Evolutionary conservation across 2,888 invertebrate genomes (phyloP), one percentile per base, ranked within the genome.

Genomic region (Brachyptera risi): DNA sequence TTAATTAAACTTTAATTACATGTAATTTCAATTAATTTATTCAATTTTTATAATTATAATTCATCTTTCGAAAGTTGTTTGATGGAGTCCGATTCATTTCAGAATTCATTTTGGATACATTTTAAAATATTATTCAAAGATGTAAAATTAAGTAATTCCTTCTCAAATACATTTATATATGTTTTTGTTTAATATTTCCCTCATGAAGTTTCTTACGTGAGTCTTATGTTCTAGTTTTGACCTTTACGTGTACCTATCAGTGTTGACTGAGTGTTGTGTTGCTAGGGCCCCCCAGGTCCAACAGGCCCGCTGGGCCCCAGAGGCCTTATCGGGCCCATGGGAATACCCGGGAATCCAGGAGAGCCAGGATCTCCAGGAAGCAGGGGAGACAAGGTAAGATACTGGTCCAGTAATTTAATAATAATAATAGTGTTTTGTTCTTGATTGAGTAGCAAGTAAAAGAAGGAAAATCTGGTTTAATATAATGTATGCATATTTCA

Each of bases 241-340:
- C n/a, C n/a, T n/a, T n/a, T n/a, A n/a, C n/a, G n/a, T n/a, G n/a
- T n/a, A n/a, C n/a, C n/a, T n/a, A n/a, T n/a, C n/a, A n/a, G n/a
- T n/a, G n/a, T n/a, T n/a, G n/a, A n/a, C n/a, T n/a, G n/a, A n/a
- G n/a, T n/a, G n/a, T n/a, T n/a, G n/a, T 31, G 31, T 31, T 57
- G 40, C 21, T 35, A 60, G 37, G 65, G 66, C n/a, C 19, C 62
- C 56, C 57, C 54, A 19, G 66, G 66, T 13, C 38, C 27, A 17
- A 56, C 72, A 47, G 84, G 84, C 2, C 71, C 73, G 2, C 78
- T 79, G 63, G 83, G 83, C 63, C 70, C 71, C 37, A 71, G 71
- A 69, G 84, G 84, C 67, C 71, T 69, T 5, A 69, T 70, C 71
- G 56, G 79, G 75, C 26, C 68, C 13, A 50, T 58, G 56, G 63